Conservation (phyloP, 2,113 vertebrate species). For the Hymenochirus boettgeri region DNA sequence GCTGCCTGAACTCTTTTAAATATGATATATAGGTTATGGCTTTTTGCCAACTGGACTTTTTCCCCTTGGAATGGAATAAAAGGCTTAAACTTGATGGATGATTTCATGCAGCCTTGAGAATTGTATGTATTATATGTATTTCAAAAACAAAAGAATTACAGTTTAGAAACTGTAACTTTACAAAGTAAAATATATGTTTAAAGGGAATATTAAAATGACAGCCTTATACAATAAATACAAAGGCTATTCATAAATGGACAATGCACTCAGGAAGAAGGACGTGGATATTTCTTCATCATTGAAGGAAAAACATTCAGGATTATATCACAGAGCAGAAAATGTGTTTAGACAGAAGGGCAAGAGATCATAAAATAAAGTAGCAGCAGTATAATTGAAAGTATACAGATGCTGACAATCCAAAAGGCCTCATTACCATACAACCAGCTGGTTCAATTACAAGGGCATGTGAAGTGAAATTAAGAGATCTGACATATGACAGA, state of each 20-base stretch:
- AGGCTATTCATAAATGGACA: constrained; percentile 34
- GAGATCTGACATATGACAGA: constrained; percentile 30
- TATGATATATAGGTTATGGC: too few species aligned
- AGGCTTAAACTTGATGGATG: too few species aligned
- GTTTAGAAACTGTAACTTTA: too few species aligned
- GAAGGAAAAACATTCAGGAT: constrained; percentile 38
- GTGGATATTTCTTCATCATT: constrained; percentile 30
- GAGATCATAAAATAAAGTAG: constrained; percentile 49
- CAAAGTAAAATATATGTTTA: neutral
- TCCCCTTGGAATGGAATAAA: too few species aligned
- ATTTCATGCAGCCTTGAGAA: too few species aligned
- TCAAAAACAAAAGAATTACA: too few species aligned
- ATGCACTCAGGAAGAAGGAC: constrained; percentile 19
- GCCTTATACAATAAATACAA: constrained; percentile 12
- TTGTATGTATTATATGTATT: too few species aligned
- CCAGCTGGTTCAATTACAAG: constrained; percentile 43
- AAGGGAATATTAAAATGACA: constrained; percentile 36
- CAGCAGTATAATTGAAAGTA: constrained; percentile 49
- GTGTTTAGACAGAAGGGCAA: constrained; percentile 47
- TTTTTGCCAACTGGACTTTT: too few species aligned
- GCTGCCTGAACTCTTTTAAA: too few species aligned
- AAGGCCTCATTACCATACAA: constrained; percentile 51
- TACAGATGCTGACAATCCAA: constrained; percentile 41
- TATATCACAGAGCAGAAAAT: constrained; percentile 46
- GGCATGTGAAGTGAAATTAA: constrained; percentile 43